Evolutionary conservation across 2,797 vertebrate genomes (phyloP).

Genomic region (Dallia pectoralis): DNA sequence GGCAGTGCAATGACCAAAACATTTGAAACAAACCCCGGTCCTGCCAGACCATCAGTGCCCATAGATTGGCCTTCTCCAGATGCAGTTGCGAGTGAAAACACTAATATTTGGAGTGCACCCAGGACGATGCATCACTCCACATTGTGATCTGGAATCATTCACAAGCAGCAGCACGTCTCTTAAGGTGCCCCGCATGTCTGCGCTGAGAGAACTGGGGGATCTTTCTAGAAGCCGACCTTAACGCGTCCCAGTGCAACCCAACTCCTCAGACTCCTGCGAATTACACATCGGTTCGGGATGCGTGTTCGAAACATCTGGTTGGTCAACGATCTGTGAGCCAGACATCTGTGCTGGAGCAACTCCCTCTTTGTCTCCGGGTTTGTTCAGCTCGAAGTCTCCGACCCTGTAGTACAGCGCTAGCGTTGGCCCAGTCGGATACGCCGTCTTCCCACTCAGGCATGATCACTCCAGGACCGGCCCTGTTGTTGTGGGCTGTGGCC

Average conservation of each 20-base stretch:
- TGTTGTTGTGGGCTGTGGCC: conserved; percentile 64
- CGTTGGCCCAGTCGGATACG: too few species aligned
- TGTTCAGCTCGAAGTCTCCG: conserved; percentile 54
- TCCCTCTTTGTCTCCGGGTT: not conserved
- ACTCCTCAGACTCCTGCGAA: conserved; percentile 66
- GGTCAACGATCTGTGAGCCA: conserved; percentile 80
- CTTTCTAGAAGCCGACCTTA: conserved; percentile 80
- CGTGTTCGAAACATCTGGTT: conserved; percentile 87
- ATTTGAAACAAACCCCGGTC: too few species aligned
- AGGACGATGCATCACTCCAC: conserved; percentile 8
- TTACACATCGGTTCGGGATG: conserved; percentile 82
- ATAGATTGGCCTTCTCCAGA: conserved; percentile 11
- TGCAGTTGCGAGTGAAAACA: conserved; percentile 29
- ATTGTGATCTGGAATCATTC: not conserved
- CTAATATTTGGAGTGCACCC: conserved; percentile 41
- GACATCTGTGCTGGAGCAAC: conserved; percentile 55
- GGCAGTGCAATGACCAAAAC: too few species aligned
- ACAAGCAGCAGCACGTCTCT: conserved; percentile 38
- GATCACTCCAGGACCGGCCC: conserved; percentile 73
- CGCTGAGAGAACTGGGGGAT: conserved; percentile 10
- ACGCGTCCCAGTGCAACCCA: conserved; percentile 61
- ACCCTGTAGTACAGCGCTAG: conserved; percentile 29
- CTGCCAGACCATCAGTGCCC: conserved; percentile 7
- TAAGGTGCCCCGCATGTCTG: conserved; percentile 54
- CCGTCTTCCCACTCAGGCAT: too few species aligned